A percentile compares a stretch with the other conserved stretches of the same genome.
phyloP scores from a whole-genome alignment of 2,888 invertebrate species.

The Falcaria lacertinaria region DNA sequence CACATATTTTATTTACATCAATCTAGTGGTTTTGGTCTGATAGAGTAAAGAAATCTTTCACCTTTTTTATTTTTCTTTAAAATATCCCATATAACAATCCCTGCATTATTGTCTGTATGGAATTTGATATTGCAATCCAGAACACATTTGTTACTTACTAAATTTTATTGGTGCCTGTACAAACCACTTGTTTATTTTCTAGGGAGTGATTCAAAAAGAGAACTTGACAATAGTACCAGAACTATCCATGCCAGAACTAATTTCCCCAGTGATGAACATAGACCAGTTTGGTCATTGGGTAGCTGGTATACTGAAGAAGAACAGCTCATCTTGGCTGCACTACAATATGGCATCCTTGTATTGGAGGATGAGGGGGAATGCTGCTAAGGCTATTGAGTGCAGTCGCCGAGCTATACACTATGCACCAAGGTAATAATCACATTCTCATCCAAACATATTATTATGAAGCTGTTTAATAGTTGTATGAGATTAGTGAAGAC shows the following conservation, averaged over 20 bases:
- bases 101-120: too few species aligned
- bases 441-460: too few species aligned
- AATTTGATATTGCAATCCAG: too few species aligned
- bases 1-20: too few species aligned
- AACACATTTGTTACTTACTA: too few species aligned
- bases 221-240: conserved; percentile 53
- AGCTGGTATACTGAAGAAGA: conserved; percentile 80
- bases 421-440: conserved; percentile 82
- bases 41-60: too few species aligned
- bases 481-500: too few species aligned
- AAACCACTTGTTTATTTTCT: conserved; percentile 19
- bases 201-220: conserved; percentile 57
- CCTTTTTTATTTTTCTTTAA: too few species aligned
- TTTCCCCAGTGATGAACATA: conserved; percentile 48
- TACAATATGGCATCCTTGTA: conserved; percentile 89
- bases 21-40: too few species aligned
- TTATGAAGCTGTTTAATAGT: too few species aligned
- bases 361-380: conserved; percentile 87
- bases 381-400: conserved; percentile 89
- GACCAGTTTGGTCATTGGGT: conserved; percentile 81
- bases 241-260: conserved; percentile 35
- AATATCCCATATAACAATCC: too few species aligned
- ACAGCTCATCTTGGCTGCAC: conserved; percentile 88
- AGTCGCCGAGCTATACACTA: conserved; percentile 86
- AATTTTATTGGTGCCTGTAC: too few species aligned